Base-by-base conservation (phyloP, 2,888 invertebrate species). In the Willowsia nigromaculata region DNA sequence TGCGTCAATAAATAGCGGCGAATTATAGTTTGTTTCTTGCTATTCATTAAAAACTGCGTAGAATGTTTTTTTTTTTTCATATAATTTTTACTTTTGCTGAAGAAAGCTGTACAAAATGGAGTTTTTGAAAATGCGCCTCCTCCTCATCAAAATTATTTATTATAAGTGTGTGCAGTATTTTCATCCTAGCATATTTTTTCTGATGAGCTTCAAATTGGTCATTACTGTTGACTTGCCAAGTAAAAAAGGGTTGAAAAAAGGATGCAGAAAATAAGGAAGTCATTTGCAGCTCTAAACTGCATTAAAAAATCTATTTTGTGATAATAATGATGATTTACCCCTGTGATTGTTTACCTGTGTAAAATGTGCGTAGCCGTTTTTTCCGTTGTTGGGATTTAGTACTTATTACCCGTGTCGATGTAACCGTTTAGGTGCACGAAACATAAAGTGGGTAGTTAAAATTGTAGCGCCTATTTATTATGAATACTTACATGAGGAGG, bases 241-340 rank as follows among this genome's bases (percentile, higher is more conserved):
- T 2, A 22, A 71, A 71, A 43, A 71, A 25, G 71, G 43, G 71
- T 40, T n/a, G n/a, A n/a, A 71, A 9, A 22, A 43, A 18, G 18
- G 82, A 27, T 33, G 15, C 25, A 18, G 11, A 56, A n/a, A 74
- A 85, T 85, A 47, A 85, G 85, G 85, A 85, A 85, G 85, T 85
- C 59, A 43, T 85, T 85, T 85, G 56, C 74, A 85, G 84, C 50
- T 84, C 84, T 84, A 50, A 84, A 59, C 40, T 68, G 37, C 68
- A 15, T 68, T 6, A 18, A 62, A 22, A 13, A 5, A 11, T 7
- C 4, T 33, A 37, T 62, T 13, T 62, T 9, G 2, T 68, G 68
- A n/a, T 6, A 25, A 6, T 18, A 37, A 68, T 18, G 68, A 37
- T 37, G 68, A 68, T n/a, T 68, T 62, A 62, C 1, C 62, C 3